Base-by-base conservation (phyloP, 2,888 invertebrate genomes). In the Nemoura dubitans region DNA sequence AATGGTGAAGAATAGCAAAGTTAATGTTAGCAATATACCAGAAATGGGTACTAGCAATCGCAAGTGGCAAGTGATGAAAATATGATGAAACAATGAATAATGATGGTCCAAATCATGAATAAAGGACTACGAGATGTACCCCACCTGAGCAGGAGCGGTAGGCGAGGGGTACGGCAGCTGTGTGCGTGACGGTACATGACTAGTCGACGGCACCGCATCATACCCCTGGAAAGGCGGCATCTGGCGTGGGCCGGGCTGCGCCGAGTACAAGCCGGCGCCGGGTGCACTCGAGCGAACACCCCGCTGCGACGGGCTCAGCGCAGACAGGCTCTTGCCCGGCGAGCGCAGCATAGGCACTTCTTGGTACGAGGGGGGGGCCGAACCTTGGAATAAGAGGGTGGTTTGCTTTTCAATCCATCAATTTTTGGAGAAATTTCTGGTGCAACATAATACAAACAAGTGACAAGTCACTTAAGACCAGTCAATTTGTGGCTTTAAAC, bases 121-220 rank as follows among this genome's bases (percentile, higher is more conserved):
- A 36, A 6, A 36, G 36, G 10, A 36, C 5, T 36, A 36, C 10
- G 3, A 10, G 10, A 36, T 10, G 36, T 36, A 10, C 5, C 59
- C 10, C 2, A 59, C 59, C 59, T 90, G 90, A 14, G 90, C 90
- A 82, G 90, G 90, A 43, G 90, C 14, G 16, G 84, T 27, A 16
- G 84, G 76, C 25, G 84, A 27, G 16, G 84, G 29, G 76, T 84
- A 84, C 16, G 43, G 76, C 21, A 59, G 84, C 84, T 84, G 84
- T 2, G 76, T 26, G 10, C 59, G 76, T 1, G 21, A 2, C 5
- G 30, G 0, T 5, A 30, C 21, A 30, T 28, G 81, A 2, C 10
- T 81, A 0, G 26, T 14, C n/a, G 28, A 26, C 25, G 26, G 14
- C 21, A 14, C 14, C n/a, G 1, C 28, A n/a, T 28, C 30, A 30